Conservation (phyloP, 2,797 vertebrate species). For the Argentina silus region DNA sequence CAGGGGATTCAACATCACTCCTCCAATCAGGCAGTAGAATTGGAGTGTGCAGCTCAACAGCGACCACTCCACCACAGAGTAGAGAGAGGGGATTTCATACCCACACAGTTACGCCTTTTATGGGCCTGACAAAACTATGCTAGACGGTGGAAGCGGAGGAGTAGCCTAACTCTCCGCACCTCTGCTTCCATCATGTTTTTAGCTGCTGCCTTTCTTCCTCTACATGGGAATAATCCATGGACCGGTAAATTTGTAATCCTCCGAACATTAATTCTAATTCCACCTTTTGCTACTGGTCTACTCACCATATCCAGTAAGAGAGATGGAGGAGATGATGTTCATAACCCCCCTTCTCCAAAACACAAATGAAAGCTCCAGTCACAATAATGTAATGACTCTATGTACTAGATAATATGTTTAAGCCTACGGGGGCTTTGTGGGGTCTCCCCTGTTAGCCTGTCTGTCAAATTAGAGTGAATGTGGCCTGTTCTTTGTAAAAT, state of each 20-base stretch:
- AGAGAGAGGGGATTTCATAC: constrained; percentile 21
- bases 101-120: constrained; percentile 13
- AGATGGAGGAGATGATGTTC: no score
- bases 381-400: background rate
- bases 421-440: background rate
- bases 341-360: no score
- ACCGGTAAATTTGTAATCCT: background rate
- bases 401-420: background rate
- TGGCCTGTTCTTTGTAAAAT: background rate
- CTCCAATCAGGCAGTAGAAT: constrained; percentile 58
- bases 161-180: background rate
- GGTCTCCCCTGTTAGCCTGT: background rate
- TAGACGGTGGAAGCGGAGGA: background rate
- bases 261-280: background rate
- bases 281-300: background rate
- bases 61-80: constrained; percentile 33
- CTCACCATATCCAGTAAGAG: background rate
- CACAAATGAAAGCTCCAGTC: background rate
- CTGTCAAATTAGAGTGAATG: constrained; percentile 1
- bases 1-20: constrained; percentile 53
- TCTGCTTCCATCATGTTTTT: background rate
- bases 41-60: constrained; percentile 44
- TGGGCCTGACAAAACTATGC: constrained; percentile 8
- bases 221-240: background rate
- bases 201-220: background rate